These are phyloP conservation scores for Stenurella melanura DNA, from an alignment of 2,888 invertebrate species.

Conservation along the genomic window DNA sequence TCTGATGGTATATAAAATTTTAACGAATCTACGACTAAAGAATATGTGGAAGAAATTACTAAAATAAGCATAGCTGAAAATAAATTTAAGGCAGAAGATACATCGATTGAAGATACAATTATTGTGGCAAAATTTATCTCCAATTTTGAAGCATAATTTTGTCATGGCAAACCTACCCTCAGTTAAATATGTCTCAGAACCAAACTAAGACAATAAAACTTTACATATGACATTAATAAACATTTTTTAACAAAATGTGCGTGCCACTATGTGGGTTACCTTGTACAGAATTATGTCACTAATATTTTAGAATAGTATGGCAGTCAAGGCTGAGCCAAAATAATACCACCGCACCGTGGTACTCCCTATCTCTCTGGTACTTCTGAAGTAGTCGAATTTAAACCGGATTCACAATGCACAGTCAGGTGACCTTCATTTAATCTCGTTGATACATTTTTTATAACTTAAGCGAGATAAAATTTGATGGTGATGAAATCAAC, in stretches of 20 bases:
- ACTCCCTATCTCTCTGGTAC: neutral
- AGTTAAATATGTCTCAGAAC: neutral
- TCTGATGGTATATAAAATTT: too few relatives aligned
- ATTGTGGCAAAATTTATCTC: too few relatives aligned
- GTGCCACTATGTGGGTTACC: conserved; percentile 11
- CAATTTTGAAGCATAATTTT: too few relatives aligned
- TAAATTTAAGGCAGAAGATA: too few relatives aligned
- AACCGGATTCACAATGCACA: conserved; percentile 15
- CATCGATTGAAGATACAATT: too few relatives aligned
- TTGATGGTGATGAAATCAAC: neutral
- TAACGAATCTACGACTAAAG: too few relatives aligned
- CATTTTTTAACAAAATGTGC: neutral
- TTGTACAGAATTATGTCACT: conserved; percentile 18
- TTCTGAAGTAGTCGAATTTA: neutral
- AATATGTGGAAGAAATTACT: too few relatives aligned
- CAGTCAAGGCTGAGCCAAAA: conserved; percentile 10
- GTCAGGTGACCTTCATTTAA: neutral
- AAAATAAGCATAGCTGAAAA: too few relatives aligned
- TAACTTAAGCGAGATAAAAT: neutral
- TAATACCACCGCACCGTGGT: neutral
- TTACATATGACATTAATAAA: neutral
- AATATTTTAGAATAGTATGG: neutral
- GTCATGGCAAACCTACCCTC: too few relatives aligned
- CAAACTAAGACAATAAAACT: neutral
- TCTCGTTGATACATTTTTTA: conserved; percentile 17